phyloP scores from a whole-genome alignment of 2,113 vertebrate genomes.

The Oryzias celebensis region DNA sequence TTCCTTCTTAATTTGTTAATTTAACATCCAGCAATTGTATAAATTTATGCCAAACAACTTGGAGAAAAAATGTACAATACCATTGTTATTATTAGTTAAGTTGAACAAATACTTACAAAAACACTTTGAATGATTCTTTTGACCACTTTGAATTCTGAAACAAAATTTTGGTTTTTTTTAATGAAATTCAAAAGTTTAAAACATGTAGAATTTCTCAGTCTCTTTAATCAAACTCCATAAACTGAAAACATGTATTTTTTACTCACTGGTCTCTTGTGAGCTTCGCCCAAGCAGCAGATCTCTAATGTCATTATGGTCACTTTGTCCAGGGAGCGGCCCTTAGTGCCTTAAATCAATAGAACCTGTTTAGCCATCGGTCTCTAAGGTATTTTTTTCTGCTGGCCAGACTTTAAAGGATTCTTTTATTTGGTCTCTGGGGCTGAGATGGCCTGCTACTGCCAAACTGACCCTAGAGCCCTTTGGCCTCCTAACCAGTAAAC shows the following conservation, averaged over 20 bases:
- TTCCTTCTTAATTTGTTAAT: too few species aligned
- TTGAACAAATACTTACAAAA: too few species aligned
- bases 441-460: constrained; percentile 27
- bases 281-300: constrained; percentile 48
- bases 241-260: constrained; percentile 31
- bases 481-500: constrained; percentile 52
- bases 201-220: neutral
- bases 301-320: constrained; percentile 77
- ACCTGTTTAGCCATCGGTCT: constrained; percentile 48
- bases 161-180: too few species aligned
- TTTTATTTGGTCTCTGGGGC: constrained; percentile 52
- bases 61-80: too few species aligned
- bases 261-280: constrained; percentile 43
- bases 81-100: too few species aligned
- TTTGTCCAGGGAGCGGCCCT: constrained; percentile 59
- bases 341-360: constrained; percentile 69
- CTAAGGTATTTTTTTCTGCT: constrained; percentile 53
- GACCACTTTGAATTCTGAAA: too few species aligned
- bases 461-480: constrained; percentile 67
- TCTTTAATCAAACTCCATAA: constrained; percentile 4
- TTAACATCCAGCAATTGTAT: too few species aligned
- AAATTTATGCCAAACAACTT: too few species aligned
- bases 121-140: too few species aligned
- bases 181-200: too few species aligned
- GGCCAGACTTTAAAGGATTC: constrained; percentile 60